Percentiles rank a stretch among this genome's conserved stretches.
Conservation (phyloP, 2,113 vertebrate species). For the Genyomyrus donnyi region DNA sequence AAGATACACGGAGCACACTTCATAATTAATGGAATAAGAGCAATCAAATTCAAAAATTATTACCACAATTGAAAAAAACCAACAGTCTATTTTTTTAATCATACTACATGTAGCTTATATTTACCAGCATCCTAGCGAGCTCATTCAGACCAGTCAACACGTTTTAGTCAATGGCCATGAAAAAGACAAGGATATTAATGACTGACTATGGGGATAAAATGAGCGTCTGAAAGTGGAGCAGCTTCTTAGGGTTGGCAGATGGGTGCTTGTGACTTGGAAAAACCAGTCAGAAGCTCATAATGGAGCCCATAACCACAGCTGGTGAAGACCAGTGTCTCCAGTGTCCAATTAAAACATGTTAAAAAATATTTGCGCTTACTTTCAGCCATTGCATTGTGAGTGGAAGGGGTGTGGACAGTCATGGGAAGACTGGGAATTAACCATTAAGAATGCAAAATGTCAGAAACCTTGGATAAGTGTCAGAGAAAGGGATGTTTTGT, state of each 20-base stretch:
- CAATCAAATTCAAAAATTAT: background rate
- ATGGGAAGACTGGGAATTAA: background rate
- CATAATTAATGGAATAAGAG: background rate
- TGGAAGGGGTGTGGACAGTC: background rate
- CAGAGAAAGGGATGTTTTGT: background rate
- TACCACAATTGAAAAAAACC: background rate
- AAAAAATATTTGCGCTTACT: background rate
- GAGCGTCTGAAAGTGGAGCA: background rate
- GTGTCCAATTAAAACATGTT: slow-evolving; percentile 53
- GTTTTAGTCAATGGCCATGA: background rate
- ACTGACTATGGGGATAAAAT: background rate
- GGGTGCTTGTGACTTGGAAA: background rate
- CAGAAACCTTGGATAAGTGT: background rate
- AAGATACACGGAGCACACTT: background rate
- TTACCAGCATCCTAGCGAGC: background rate
- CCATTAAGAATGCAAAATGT: background rate
- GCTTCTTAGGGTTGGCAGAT: background rate
- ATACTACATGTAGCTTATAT: too few relatives aligned
- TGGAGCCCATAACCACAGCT: slow-evolving; percentile 32
- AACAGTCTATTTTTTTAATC: background rate
- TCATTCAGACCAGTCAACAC: background rate
- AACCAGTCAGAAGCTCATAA: slow-evolving; percentile 22
- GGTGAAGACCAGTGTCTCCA: slow-evolving; percentile 46
- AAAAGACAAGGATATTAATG: background rate
- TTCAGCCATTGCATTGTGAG: background rate